Base-by-base conservation (phyloP, 2,888 invertebrate species). In the Metopia argyrocephala region DNA sequence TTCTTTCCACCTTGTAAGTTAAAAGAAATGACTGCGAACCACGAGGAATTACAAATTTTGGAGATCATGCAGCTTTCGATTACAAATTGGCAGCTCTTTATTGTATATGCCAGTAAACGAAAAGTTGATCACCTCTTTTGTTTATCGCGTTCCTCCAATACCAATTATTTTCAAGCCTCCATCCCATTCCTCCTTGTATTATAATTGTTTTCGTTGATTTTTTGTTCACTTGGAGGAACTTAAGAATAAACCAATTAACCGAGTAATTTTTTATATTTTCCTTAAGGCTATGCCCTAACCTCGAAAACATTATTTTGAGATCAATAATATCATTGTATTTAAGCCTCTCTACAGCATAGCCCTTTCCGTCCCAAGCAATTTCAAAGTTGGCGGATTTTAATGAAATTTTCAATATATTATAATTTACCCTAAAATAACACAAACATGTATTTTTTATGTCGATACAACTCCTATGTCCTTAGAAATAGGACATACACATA, bases 181-280 rank as follows among this genome's bases (percentile, higher is more conserved):
- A 56, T 56, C 56, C 56, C 56, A 56, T 56, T 56, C 27, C 56
- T 56, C 56, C n/a, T n/a, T n/a, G n/a, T n/a, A n/a, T n/a, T n/a
- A n/a, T n/a, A n/a, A n/a, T n/a, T n/a, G n/a, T n/a, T 27, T 56
- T 56, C 25, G 54, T 54, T 54, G 5, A 9, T 6, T 38, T 38
- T 38, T 38, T 38, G 38, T 38, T 38, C 54, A 54, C 54, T 54
- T 25, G 54, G 25, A 54, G 56, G 56, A 56, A 56, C 56, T 56
- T 56, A 56, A 56, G 56, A 56, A 27, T 56, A 56, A 6, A n/a
- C n/a, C n/a, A n/a, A n/a, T n/a, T n/a, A n/a, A n/a, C n/a, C n/a
- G n/a, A n/a, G n/a, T n/a, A n/a, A n/a, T n/a, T n/a, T n/a, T 56
- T 27, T 56, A 56, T 25, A 56, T 56, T 56, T 56, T 56, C 27